phyloP scores from a whole-genome alignment of 2,113 vertebrate species.

The Taxidea taxus region DNA sequence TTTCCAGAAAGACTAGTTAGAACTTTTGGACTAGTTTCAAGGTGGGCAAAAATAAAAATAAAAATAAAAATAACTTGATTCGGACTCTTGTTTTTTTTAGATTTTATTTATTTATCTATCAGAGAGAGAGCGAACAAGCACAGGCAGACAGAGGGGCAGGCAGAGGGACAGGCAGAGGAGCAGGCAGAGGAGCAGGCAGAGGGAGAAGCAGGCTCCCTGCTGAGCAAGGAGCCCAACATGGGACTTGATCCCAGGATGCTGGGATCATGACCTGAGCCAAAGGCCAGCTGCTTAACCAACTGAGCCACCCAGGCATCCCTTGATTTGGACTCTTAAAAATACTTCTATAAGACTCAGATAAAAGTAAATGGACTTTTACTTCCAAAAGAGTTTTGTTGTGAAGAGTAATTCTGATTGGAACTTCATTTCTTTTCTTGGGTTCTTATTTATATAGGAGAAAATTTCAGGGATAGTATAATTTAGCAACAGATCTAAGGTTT shows the following conservation, averaged over 20 bases:
- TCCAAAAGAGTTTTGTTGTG: background rate
- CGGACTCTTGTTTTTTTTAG: no score
- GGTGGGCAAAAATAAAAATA: background rate
- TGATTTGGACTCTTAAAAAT: background rate
- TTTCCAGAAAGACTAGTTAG: background rate
- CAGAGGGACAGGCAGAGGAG: no score
- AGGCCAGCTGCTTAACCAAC: no score
- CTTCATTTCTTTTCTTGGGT: background rate
- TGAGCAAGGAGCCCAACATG: no score
- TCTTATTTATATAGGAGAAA: background rate
- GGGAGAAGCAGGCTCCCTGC: no score
- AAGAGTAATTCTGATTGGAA: constrained; percentile 6
- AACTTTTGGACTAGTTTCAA: background rate
- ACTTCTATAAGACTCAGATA: background rate
- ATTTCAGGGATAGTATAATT: background rate
- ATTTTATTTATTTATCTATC: no score
- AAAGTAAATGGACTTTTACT: background rate
- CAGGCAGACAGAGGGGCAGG: no score
- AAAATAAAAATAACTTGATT: background rate
- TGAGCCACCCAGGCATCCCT: no score
- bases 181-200: no score
- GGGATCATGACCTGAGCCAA: no score
- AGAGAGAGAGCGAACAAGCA: no score
- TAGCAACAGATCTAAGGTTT: background rate
- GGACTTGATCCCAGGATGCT: no score